These are phyloP conservation scores for Andricus grossulariae DNA, from an alignment of 1,140 invertebrate species.

Conservation along the genomic window DNA sequence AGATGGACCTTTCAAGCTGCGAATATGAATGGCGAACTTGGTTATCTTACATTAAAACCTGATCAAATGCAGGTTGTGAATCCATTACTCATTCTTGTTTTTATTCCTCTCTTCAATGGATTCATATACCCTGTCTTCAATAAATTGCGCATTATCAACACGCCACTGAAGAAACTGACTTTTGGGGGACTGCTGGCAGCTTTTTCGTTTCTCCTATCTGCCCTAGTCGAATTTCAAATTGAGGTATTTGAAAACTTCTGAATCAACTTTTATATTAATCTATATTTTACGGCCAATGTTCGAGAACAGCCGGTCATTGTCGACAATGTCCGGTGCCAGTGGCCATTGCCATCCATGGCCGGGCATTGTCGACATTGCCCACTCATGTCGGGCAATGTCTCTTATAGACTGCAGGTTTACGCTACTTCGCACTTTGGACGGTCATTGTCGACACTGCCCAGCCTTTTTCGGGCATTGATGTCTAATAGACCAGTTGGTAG, in stretches of 20 bases:
- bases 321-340: too few species aligned
- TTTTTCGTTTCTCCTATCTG: conserved; percentile 91
- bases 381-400: too few species aligned
- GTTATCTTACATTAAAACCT: conserved; percentile 83
- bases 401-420: too few species aligned
- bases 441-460: too few species aligned
- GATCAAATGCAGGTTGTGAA: conserved; percentile 95
- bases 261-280: too few species aligned
- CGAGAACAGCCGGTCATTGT: too few species aligned
- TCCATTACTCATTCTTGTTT: conserved; percentile 88
- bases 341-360: too few species aligned
- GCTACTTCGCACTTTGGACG: too few species aligned
- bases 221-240: conserved; percentile 87
- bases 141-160: conserved; percentile 75
- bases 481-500: too few species aligned
- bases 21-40: conserved; percentile 90
- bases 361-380: too few species aligned
- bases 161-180: conserved; percentile 86
- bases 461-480: too few species aligned
- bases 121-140: conserved; percentile 80
- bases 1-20: conserved; percentile 96
- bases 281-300: too few species aligned
- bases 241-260: conserved; percentile 75
- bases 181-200: conserved; percentile 90
- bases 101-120: conserved; percentile 92